Conservation (phyloP, 2,113 vertebrate species). For the Dipodomys stephensi region DNA sequence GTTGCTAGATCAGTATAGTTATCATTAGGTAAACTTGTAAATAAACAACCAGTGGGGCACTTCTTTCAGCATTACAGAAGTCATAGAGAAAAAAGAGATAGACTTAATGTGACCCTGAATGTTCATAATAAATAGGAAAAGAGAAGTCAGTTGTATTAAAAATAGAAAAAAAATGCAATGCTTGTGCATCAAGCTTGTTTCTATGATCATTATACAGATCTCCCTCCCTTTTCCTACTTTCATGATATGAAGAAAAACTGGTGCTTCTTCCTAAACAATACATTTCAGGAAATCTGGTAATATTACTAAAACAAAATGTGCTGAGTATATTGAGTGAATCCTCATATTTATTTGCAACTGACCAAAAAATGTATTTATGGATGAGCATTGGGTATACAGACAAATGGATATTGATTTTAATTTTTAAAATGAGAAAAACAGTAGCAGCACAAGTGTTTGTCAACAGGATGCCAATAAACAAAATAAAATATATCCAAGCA, state of each 20-base stretch:
- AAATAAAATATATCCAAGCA: neutral
- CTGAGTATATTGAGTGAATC: neutral
- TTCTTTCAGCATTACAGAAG: neutral
- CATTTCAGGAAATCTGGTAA: neutral
- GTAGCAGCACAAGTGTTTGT: neutral
- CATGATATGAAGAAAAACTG: neutral
- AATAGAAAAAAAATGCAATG: neutral
- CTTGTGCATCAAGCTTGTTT: neutral
- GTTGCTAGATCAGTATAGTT: neutral
- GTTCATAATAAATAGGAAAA: neutral
- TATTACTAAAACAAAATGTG: constrained; percentile 16
- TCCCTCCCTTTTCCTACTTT: neutral
- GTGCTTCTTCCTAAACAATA: neutral
- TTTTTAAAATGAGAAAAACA: neutral
- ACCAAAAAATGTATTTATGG: neutral
- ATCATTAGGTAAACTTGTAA: neutral
- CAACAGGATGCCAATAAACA: neutral
- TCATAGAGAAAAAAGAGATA: neutral
- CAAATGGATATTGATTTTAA: neutral
- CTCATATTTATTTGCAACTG: neutral
- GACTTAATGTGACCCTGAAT: neutral
- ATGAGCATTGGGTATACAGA: neutral
- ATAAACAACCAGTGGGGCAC: neutral
- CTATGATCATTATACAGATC: neutral
- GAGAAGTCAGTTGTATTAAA: neutral